Evolutionary conservation across 1,140 invertebrate genomes (phyloP), one percentile per base, ranked within the genome.

Genomic region (Atta colombica): DNA sequence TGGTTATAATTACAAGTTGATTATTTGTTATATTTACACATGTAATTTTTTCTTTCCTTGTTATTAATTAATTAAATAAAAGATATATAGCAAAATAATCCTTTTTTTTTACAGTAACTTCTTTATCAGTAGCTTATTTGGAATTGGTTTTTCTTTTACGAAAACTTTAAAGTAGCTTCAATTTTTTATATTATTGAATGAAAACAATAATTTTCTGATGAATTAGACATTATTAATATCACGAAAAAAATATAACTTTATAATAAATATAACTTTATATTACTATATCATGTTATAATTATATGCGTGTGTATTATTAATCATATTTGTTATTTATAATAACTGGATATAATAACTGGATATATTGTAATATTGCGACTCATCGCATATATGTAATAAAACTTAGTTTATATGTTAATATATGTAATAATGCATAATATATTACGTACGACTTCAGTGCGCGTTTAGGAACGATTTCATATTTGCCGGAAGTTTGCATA

Each of bases 361-460:
- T 53, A 60, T 21, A 58, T 58, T 74, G 28, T 31, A 58, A n/a
- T 51, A 77, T 63, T n/a, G 31, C 72, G 16, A 31, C 18, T 63
- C 10, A 61, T 7, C 16, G 14, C 8, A 28, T 21, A 77, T 18
- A 35, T 8, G 31, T 65, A 16, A 12, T 10, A 21, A 78, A 51
- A 39, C 18, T 65, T 78, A 45, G 14, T 74, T 74, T 74, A 63
- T 45, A 63, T 66, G 35, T 78, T 78, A 66, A 78, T 63, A 66
- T 66, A 35, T 49, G 18, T 35, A 61, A 80, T 80, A 58, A 80
- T 55, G 4, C 39, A 45, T 53, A 35, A 66, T 58, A 39, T 58
- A 53, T 51, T 55, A 80, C 12, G 8, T 35, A 10, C 10, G 31
- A 71, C 53, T 81, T 81, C 1, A 60, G 21, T 16, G 14, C 12